Evolutionary conservation across 2,888 invertebrate species (phyloP).

Genomic region (Cancer borealis): DNA sequence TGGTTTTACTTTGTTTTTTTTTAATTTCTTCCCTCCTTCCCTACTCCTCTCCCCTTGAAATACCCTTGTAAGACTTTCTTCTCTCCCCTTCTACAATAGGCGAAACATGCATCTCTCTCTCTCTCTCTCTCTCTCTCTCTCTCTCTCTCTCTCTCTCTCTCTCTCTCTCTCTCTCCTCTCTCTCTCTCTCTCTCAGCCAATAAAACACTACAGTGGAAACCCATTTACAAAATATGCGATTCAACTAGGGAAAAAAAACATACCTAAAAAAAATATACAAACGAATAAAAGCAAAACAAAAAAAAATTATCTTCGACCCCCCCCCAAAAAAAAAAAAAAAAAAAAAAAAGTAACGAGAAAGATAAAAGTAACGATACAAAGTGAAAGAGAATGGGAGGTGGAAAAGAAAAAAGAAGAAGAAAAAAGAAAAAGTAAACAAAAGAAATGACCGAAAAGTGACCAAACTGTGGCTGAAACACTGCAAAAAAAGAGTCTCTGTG

Average conservation of each 20-base stretch:
- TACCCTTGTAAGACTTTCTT: background rate
- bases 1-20: background rate
- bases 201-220: constrained; percentile 1
- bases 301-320: background rate
- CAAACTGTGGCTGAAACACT: background rate
- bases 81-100: background rate
- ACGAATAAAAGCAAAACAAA: background rate
- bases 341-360: background rate
- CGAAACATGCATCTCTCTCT: constrained; percentile 20
- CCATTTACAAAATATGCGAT: background rate
- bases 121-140: constrained; percentile 16
- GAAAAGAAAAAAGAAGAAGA: background rate
- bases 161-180: constrained; percentile 3
- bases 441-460: constrained; percentile 33
- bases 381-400: background rate
- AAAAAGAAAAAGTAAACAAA: constrained; percentile 3
- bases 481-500: background rate
- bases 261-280: background rate
- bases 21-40: background rate
- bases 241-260: background rate
- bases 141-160: constrained; percentile 11
- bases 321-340: background rate
- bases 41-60: background rate
- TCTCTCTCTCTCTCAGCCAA: background rate
- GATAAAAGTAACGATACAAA: background rate